Percentiles rank a stretch among this genome's conserved stretches.
Evolutionary conservation across 2,888 invertebrate genomes (phyloP).

Genomic region (Phytoseiulus persimilis): DNA sequence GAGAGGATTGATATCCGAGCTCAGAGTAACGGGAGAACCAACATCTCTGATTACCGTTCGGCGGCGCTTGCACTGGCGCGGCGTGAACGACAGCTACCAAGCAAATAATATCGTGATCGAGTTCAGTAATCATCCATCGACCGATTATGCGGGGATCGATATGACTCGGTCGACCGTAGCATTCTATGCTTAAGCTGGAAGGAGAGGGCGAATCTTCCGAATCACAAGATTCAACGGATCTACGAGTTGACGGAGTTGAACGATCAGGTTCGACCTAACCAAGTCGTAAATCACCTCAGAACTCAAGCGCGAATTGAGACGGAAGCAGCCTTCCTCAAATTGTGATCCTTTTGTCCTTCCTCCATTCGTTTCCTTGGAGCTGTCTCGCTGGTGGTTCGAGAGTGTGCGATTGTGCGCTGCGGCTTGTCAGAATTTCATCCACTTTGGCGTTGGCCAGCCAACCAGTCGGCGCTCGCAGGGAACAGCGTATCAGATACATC

Average conservation of each 20-base stretch:
- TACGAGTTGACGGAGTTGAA: background rate
- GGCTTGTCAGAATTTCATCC: background rate
- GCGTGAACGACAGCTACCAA: too few relatives aligned
- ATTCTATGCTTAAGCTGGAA: too few relatives aligned
- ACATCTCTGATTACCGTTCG: too few relatives aligned
- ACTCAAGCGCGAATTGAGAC: background rate
- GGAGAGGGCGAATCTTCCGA: too few relatives aligned
- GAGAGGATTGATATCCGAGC: too few relatives aligned
- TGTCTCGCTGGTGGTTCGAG: background rate
- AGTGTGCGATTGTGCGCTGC: background rate
- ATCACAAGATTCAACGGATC: background rate
- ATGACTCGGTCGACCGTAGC: too few relatives aligned
- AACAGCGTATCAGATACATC: background rate
- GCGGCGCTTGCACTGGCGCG: too few relatives aligned
- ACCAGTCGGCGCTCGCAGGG: background rate
- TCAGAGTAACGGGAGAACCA: too few relatives aligned
- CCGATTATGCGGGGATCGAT: too few relatives aligned
- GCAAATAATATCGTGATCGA: too few relatives aligned
- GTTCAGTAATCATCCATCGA: too few relatives aligned
- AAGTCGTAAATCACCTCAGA: background rate
- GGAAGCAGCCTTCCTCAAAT: background rate
- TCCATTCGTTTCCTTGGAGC: background rate
- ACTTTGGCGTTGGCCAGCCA: slow-evolving; percentile 5
- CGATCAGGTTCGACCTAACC: background rate
- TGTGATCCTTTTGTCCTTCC: background rate